These are phyloP conservation scores for Gandaritis pyraliata DNA, from an alignment of 2,888 invertebrate species.

Conservation along the genomic window DNA sequence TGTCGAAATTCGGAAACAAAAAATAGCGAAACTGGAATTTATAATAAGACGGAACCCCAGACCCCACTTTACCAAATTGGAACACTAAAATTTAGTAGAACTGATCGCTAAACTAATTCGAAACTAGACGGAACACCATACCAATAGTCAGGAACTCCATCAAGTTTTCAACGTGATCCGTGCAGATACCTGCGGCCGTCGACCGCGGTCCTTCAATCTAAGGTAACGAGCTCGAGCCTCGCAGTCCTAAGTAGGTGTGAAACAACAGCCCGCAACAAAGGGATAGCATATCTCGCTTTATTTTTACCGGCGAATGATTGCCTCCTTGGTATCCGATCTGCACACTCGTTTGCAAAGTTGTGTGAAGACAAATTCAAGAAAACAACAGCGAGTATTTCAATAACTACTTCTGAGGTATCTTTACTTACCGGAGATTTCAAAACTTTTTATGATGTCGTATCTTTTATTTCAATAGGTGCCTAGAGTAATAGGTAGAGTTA, in stretches of 20 bases:
- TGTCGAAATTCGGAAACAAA: too few species aligned
- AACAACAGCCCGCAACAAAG: slow-evolving; percentile 72
- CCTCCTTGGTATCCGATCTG: slow-evolving; percentile 10
- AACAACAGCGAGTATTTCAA: background rate
- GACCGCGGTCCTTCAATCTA: slow-evolving; percentile 79
- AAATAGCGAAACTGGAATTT: too few species aligned
- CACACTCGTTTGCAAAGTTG: slow-evolving; percentile 29
- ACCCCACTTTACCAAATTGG: too few species aligned
- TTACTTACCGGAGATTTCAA: too few species aligned
- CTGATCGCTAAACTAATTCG: background rate
- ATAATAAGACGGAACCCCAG: too few species aligned
- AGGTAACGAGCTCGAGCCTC: slow-evolving; percentile 71
- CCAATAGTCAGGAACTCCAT: slow-evolving; percentile 9
- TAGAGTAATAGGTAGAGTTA: background rate
- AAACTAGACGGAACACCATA: slow-evolving; percentile 21
- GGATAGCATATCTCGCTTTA: slow-evolving; percentile 53
- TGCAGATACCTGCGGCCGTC: slow-evolving; percentile 63
- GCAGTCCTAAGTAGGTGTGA: slow-evolving; percentile 76
- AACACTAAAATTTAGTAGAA: too few species aligned
- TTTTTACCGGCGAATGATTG: slow-evolving; percentile 41
- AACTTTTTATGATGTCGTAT: too few species aligned
- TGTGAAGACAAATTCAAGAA: slow-evolving; percentile 16
- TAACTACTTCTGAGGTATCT: too few species aligned
- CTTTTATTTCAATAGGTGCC: too few species aligned
- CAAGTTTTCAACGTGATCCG: slow-evolving; percentile 53